Base-by-base conservation (phyloP, 2,113 vertebrate genomes). In the Ageneiosus marmoratus region DNA sequence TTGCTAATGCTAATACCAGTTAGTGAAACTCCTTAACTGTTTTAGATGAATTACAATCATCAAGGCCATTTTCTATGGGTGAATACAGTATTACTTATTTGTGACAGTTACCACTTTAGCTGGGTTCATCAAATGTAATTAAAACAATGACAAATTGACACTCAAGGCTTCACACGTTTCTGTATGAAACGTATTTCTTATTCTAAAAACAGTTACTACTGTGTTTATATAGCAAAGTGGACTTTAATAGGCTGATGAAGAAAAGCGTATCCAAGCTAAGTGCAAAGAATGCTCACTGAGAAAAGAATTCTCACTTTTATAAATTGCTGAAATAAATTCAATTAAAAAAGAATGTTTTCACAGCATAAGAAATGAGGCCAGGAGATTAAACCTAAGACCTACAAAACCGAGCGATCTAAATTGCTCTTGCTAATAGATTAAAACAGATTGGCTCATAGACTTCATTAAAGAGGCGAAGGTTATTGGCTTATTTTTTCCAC, bases 311-410 rank as follows among this genome's bases (percentile, higher is more conserved):
- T 63, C 27, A 15, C 5, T 77, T 24, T 51, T 34, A 53, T 20
- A 70, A 53, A 34, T 18, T 34, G 20, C 76, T 65, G 27, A 74
- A 84, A 84, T 34, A 5, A 37, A 69, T 51, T n/a, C 18, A 70
- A 60, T 77, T 29, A 56, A 62, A n/a, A 16, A 22, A 50, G 15
- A 44, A 44, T 48, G 22, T 53, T 44, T 80, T 32, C n/a, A n/a
- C 11, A 24, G 67, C 48, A 67, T 74, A 74, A 83, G 44, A 86
- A 83, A 65, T 46, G 46, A 86, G 78, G 29, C 46, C 77, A 74
- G 22, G 46, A 63, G 37, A 70, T 69, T 53, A 37, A 80, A 69
- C 73, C 24, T 51, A 86, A 80, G 67, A 77, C 65, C 27, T 74
- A 73, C 44, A 80, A 80, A 82, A 24, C 2, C 24, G 24, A 50